Conservation (phyloP, 2,797 vertebrate genomes). For the Lagorchestes hirsutus region DNA sequence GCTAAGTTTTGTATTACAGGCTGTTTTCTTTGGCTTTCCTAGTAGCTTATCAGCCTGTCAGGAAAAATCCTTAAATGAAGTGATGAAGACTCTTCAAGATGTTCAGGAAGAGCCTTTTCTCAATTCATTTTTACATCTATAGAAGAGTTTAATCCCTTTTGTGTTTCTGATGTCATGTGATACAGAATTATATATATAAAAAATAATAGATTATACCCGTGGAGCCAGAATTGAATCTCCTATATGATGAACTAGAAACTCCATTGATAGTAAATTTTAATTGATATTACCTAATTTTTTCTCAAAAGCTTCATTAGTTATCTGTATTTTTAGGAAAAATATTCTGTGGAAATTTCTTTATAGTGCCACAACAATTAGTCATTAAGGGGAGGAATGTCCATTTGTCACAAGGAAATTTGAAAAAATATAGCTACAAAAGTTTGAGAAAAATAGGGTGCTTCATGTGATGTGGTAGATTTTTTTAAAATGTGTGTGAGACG, state of each 20-base stretch:
- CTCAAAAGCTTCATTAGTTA: background rate
- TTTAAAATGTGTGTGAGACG: background rate
- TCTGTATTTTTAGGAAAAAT: background rate
- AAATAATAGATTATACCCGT: background rate
- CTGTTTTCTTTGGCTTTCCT: too few species aligned
- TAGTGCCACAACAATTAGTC: background rate
- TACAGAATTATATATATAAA: background rate
- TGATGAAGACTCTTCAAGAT: background rate
- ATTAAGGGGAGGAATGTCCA: background rate
- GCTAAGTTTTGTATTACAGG: background rate
- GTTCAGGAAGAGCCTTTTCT: background rate
- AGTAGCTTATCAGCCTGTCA: too few species aligned
- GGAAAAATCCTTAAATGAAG: background rate
- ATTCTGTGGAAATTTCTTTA: background rate
- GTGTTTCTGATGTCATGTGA: background rate
- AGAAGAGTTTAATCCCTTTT: background rate
- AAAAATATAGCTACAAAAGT: background rate
- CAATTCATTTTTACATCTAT: background rate
- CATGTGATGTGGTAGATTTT: background rate
- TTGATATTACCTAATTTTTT: background rate
- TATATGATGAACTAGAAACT: background rate
- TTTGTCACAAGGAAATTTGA: background rate
- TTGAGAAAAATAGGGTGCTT: background rate
- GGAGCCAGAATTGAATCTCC: background rate
- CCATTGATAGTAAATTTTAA: background rate